Conservation (phyloP, 2,888 invertebrate species). For the Chaetoderma sp. region DNA sequence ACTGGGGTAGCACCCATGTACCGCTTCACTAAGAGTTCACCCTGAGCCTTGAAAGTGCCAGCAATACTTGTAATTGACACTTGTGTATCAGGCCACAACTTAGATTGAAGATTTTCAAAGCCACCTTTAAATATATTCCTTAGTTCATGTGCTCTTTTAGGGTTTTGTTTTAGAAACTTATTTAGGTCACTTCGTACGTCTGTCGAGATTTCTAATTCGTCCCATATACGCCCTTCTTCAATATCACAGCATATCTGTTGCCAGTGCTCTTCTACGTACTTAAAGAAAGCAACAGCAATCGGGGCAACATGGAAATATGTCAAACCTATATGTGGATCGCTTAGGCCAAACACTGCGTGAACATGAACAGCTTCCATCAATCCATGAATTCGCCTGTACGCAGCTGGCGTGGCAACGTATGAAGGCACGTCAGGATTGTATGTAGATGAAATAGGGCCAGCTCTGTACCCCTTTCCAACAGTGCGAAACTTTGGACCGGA, state of each 20-base stretch:
- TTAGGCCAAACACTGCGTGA: slow-evolving; percentile 63
- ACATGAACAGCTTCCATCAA: slow-evolving; percentile 65
- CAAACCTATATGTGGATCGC: slow-evolving; percentile 59
- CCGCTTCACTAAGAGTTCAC: slow-evolving; percentile 44
- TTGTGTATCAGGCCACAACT: slow-evolving; percentile 59
- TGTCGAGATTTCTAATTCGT: slow-evolving; percentile 46
- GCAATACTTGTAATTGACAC: slow-evolving; percentile 54
- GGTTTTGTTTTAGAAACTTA: slow-evolving; percentile 49
- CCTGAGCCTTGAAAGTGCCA: slow-evolving; percentile 62
- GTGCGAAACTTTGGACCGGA: slow-evolving; percentile 53
- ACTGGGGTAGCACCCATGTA: slow-evolving; percentile 53
- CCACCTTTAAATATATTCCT: slow-evolving; percentile 47
- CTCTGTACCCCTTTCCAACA: slow-evolving; percentile 51
- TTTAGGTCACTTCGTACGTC: slow-evolving; percentile 49
- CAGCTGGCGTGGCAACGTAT: slow-evolving; percentile 57
- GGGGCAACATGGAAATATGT: slow-evolving; percentile 67
- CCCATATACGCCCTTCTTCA: slow-evolving; percentile 50
- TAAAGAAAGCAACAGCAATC: slow-evolving; percentile 56
- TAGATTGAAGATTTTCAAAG: slow-evolving; percentile 50
- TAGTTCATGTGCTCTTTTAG: slow-evolving; percentile 56
- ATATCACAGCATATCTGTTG: slow-evolving; percentile 55
- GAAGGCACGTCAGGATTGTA: no score
- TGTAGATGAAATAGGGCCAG: slow-evolving; percentile 64
- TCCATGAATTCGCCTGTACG: slow-evolving; percentile 54
- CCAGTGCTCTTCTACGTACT: slow-evolving; percentile 51